Evolutionary conservation across 2,888 invertebrate species (phyloP).

Genomic region (Melipona bicolor): DNA sequence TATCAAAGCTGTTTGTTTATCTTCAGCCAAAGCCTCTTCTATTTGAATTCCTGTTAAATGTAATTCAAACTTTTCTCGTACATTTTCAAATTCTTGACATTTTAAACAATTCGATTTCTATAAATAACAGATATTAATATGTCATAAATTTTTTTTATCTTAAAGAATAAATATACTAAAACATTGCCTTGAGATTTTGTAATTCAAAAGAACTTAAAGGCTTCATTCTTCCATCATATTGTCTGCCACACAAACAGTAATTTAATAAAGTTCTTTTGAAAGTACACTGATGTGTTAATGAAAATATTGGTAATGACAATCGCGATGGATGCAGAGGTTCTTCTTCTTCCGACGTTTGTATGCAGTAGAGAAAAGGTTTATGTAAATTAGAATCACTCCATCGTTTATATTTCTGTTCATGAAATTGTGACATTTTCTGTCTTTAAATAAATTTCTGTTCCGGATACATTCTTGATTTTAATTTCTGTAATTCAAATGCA

Average conservation of each 20-base stretch:
- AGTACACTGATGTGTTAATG: slow-evolving; percentile 18
- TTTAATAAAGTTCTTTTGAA: neutral
- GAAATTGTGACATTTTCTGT: slow-evolving; percentile 62
- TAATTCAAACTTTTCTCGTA: slow-evolving; percentile 58
- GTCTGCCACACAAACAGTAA: slow-evolving; percentile 49
- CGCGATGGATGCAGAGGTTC: slow-evolving; percentile 46
- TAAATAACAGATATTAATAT: neutral
- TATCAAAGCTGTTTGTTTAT: slow-evolving; percentile 64
- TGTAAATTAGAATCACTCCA: slow-evolving; percentile 67
- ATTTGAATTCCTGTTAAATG: slow-evolving; percentile 68
- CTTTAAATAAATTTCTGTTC: neutral
- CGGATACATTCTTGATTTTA: neutral
- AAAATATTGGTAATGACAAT: slow-evolving; percentile 52
- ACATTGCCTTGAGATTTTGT: slow-evolving; percentile 37
- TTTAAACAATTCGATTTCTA: slow-evolving; percentile 30
- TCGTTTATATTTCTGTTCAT: slow-evolving; percentile 49
- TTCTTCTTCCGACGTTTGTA: slow-evolving; percentile 64
- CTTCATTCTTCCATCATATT: slow-evolving; percentile 39
- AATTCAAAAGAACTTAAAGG: slow-evolving; percentile 29
- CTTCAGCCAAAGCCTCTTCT: slow-evolving; percentile 67
- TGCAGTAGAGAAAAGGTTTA: slow-evolving; percentile 48
- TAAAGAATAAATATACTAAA: neutral
- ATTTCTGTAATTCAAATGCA: neutral
- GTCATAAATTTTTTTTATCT: neutral
- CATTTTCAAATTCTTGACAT: slow-evolving; percentile 21